Percentiles rank a stretch among this genome's conserved stretches.
phyloP scores from a whole-genome alignment of 1,140 invertebrate species.

The Dendrolimus kikuchii region DNA sequence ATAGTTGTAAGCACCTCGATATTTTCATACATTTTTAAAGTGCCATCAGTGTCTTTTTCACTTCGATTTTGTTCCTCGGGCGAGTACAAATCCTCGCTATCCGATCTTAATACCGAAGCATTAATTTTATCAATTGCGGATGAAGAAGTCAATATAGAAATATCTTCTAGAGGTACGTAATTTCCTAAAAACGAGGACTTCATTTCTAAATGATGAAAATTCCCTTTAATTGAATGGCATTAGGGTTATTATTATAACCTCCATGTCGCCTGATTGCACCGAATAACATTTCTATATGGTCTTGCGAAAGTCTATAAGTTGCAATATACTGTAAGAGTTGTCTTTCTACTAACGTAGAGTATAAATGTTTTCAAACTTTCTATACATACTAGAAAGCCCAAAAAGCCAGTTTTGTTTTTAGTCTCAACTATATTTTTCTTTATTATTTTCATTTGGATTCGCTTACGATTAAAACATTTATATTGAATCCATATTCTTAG shows the following conservation, averaged over 20 bases:
- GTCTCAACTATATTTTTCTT: conserved; percentile 12
- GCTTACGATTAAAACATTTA: background rate
- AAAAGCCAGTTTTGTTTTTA: conserved; percentile 21
- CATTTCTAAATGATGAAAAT: conserved; percentile 18
- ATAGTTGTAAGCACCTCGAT: conserved; percentile 8
- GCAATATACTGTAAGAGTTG: conserved; percentile 22
- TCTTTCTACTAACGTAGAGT: conserved; percentile 20
- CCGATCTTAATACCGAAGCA: background rate
- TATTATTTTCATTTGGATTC: conserved; percentile 10
- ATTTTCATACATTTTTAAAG: conserved; percentile 5
- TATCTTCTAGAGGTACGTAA: conserved; percentile 12
- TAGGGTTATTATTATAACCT: conserved; percentile 56
- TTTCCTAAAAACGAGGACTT: conserved; percentile 13
- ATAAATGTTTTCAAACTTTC: conserved; percentile 28
- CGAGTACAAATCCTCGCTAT: conserved; percentile 2
- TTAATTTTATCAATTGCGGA: conserved; percentile 12
- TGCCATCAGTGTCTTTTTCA: background rate
- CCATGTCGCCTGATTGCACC: conserved; percentile 31
- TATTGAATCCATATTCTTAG: conserved; percentile 11
- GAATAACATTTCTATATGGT: conserved; percentile 60
- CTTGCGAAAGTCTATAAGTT: conserved; percentile 49
- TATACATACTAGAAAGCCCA: conserved; percentile 20
- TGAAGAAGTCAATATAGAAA: conserved; percentile 9
- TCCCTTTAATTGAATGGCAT: conserved; percentile 28
- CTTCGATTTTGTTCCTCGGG: background rate